Conservation (phyloP, 2,113 vertebrate species). For the Diglossa brunneiventris region DNA sequence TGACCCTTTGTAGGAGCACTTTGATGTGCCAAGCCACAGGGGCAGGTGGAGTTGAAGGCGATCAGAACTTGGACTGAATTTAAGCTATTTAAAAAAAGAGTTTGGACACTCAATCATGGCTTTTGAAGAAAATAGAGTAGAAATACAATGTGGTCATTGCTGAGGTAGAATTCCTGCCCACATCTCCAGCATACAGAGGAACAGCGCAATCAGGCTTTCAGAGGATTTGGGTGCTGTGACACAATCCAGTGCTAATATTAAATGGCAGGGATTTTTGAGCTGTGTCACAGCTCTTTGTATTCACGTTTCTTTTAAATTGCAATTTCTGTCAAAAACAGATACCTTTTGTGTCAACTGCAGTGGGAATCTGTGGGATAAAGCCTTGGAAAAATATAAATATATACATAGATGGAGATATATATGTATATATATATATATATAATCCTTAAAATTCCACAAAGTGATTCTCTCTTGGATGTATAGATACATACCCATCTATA, state of each 20-base stretch:
- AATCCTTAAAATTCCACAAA: background rate
- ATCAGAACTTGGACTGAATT: background rate
- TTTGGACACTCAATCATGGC: background rate
- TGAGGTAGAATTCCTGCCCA: background rate
- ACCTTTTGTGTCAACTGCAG: background rate
- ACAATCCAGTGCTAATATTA: background rate
- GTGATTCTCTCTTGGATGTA: background rate
- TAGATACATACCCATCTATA: background rate
- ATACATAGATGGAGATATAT: background rate
- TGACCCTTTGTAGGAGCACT: background rate
- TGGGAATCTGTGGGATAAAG: background rate
- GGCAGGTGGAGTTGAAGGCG: background rate
- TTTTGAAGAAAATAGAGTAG: background rate
- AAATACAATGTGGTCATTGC: background rate
- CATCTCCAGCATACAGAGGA: background rate
- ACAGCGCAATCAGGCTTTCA: background rate
- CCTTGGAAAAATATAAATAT: background rate
- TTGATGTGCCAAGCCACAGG: background rate
- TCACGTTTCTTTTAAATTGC: background rate
- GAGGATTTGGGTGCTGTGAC: background rate
- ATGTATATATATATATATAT: too few relatives aligned
- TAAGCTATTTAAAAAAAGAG: background rate
- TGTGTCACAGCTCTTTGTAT: background rate
- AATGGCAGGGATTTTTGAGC: background rate
- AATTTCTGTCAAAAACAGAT: background rate